A percentile compares a stretch with the other conserved stretches of the same genome.
Evolutionary conservation across 2,113 vertebrate species (phyloP).

Genomic region (Datnioides undecimradiatus): DNA sequence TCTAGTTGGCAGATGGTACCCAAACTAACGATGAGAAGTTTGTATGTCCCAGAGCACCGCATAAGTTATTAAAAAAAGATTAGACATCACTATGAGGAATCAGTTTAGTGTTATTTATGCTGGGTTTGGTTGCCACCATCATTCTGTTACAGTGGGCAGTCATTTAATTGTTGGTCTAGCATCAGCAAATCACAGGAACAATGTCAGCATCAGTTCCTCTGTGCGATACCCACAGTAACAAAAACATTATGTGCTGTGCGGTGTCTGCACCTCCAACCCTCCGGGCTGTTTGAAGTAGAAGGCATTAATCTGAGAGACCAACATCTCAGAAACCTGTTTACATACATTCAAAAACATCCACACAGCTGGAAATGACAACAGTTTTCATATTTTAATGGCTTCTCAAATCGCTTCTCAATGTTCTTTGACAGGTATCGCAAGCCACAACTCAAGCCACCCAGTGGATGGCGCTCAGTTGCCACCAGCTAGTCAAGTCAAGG

Average conservation of each 20-base stretch:
- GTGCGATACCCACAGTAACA: no score
- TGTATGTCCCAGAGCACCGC: neutral
- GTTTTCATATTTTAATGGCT: neutral
- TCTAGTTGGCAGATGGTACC: no score
- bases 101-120: neutral
- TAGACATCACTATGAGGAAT: neutral
- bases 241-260: no score
- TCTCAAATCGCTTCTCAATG: neutral
- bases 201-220: no score
- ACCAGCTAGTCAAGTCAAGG: slow-evolving; percentile 82
- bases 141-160: no score
- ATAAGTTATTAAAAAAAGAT: neutral
- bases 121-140: no score
- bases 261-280: no score
- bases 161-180: no score
- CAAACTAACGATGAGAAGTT: no score
- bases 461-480: slow-evolving; percentile 67
- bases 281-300: no score
- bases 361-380: neutral
- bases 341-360: neutral
- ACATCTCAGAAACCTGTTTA: neutral
- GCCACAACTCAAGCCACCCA: slow-evolving; percentile 78
- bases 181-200: no score
- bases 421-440: slow-evolving; percentile 82
- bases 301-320: neutral